Evolutionary conservation across 2,888 invertebrate genomes (phyloP).

Genomic region (Phengaris alcon): DNA sequence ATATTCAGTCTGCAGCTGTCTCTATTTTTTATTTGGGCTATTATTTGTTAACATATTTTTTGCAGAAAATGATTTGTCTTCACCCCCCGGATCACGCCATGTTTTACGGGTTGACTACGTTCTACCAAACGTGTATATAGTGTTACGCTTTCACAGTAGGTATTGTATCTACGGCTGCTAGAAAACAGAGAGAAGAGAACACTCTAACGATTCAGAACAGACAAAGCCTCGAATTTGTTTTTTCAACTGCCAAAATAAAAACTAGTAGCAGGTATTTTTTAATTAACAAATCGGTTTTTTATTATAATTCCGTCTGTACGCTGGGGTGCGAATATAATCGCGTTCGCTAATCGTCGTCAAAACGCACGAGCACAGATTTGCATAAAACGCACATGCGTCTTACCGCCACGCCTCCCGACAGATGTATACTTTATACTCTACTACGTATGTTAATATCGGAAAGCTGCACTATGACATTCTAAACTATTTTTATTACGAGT

Average conservation of each 20-base stretch:
- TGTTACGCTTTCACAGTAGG: too few species aligned
- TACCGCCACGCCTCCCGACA: conserved; percentile 60
- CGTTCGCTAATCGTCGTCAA: conserved; percentile 48
- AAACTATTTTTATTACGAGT: conserved; percentile 51
- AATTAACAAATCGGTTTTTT: conserved; percentile 18
- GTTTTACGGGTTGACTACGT: too few species aligned
- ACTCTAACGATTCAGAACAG: too few species aligned
- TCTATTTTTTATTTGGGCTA: too few species aligned
- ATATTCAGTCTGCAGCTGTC: too few species aligned
- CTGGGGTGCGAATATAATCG: conserved; percentile 30
- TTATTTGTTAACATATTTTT: too few species aligned
- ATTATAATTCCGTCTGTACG: conserved; percentile 8
- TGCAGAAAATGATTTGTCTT: too few species aligned
- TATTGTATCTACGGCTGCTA: too few species aligned
- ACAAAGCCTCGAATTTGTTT: too few species aligned
- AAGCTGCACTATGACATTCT: conserved; percentile 42
- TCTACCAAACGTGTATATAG: too few species aligned
- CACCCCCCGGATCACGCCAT: too few species aligned
- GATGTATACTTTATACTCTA: conserved; percentile 58
- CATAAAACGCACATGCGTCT: conserved; percentile 65
- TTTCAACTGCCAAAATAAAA: neutral
- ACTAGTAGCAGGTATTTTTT: conserved; percentile 14
- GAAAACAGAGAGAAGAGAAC: too few species aligned
- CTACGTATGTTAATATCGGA: conserved; percentile 61
- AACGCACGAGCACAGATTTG: conserved; percentile 50